phyloP scores from a whole-genome alignment of 2,797 vertebrate genomes.

The Schizopygopsis pylzovi region DNA sequence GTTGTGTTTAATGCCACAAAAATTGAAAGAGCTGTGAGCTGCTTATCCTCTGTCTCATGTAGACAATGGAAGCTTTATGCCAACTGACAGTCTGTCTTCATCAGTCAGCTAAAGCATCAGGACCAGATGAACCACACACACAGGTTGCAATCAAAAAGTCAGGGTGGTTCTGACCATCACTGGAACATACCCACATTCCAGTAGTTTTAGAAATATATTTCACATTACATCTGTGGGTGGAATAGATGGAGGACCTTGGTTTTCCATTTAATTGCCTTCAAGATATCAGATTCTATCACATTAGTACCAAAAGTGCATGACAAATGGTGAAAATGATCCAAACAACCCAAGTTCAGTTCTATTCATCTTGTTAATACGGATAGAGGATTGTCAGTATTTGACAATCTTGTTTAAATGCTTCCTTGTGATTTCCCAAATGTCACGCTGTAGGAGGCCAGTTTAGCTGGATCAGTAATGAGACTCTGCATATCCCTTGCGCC shows the following conservation, averaged over 20 bases:
- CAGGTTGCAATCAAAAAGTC: slow-evolving; percentile 53
- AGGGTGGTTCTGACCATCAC: slow-evolving; percentile 51
- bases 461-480: slow-evolving; percentile 53
- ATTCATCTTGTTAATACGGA: slow-evolving; percentile 41
- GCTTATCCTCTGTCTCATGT: background rate
- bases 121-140: slow-evolving; percentile 17
- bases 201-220: slow-evolving; percentile 31
- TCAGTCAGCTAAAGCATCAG: slow-evolving; percentile 48
- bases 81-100: slow-evolving; percentile 58
- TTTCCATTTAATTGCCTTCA: background rate
- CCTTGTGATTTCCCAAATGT: slow-evolving; percentile 49
- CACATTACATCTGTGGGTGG: slow-evolving; percentile 36
- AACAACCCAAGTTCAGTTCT: background rate
- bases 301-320: background rate
- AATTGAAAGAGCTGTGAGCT: slow-evolving; percentile 1
- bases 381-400: slow-evolving; percentile 28
- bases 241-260: background rate
- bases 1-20: slow-evolving; percentile 8
- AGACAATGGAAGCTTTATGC: slow-evolving; percentile 40
- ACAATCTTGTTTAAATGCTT: slow-evolving; percentile 24
- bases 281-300: background rate
- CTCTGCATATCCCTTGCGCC: slow-evolving; percentile 10
- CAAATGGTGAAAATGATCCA: slow-evolving; percentile 3
- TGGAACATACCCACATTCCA: slow-evolving; percentile 30
- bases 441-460: slow-evolving; percentile 30